Base-by-base conservation (phyloP, 1,140 invertebrate genomes). In the Drosophila arizonae region DNA sequence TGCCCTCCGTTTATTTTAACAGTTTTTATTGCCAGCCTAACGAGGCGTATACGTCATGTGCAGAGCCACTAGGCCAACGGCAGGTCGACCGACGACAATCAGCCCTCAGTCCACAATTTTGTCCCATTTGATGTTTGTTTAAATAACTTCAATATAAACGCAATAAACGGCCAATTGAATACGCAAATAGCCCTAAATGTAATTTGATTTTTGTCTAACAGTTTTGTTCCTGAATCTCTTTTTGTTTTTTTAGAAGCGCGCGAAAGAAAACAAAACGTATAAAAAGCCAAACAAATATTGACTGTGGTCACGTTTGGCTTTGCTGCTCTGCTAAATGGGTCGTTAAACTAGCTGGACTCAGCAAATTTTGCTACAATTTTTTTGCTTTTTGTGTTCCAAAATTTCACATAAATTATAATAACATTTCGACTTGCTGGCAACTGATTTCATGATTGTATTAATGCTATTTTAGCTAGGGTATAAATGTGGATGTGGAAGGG, bases 161-260 rank as follows among this genome's bases (percentile, higher is more conserved):
- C 81, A 85, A 87, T 76, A 78, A 78, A 85, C 66, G 68, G 63
- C 77, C 77, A 86, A 85, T 85, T 86, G 74, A 87, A 81, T 64
- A 77, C 54, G 71, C 79, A 87, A 86, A 85, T 77, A 72, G 66
- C 50, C 64, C 65, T 80, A 85, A 60, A 63, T 54, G 60, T 85
- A 77, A 85, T 81, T 82, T 79, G 69, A 3, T 28, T 43, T 81
- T 82, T 69, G 73, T 1, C 33, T 46, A 36, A 28, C 15, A 17
- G 8, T 50, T 56, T 60, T 28, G 24, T 30, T 6, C 5, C 60
- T 26, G 46, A 4, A 10, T 51, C 17, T 11, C 1, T 41, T 52
- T n/a, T 9, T 36, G 4, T 24, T 13, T 33, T 39, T 48, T 36
- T 9, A 8, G 43, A 8, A 17, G 4, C 1, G 15, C 17, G 43